phyloP scores from a whole-genome alignment of 2,888 invertebrate species.

The Shargacucullia verbasci region DNA sequence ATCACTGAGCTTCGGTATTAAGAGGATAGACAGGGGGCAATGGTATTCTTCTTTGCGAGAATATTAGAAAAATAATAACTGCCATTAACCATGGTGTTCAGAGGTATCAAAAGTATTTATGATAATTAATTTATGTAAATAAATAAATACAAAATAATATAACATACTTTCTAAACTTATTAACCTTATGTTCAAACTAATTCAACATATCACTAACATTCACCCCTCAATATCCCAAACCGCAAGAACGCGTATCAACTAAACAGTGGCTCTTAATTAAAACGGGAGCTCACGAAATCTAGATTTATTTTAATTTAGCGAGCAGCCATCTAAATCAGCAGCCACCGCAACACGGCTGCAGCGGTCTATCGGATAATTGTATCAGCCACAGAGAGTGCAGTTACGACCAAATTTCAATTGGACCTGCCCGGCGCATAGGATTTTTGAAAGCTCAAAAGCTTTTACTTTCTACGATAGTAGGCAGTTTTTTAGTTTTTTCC shows the following conservation, averaged over 20 bases:
- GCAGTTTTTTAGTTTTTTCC: no score
- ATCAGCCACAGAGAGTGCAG: slow-evolving; percentile 39
- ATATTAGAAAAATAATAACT: no score
- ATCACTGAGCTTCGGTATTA: no score
- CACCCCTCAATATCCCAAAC: slow-evolving; percentile 2
- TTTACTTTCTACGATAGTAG: no score
- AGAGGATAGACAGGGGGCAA: no score
- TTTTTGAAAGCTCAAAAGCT: slow-evolving; percentile 11
- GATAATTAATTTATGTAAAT: no score
- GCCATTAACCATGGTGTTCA: no score
- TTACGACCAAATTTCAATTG: slow-evolving; percentile 48
- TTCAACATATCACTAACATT: background rate
- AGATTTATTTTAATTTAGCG: slow-evolving; percentile 43
- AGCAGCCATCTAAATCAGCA: slow-evolving; percentile 42
- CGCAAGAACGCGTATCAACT: slow-evolving; percentile 29
- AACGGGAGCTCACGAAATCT: slow-evolving; percentile 42
- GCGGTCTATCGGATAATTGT: slow-evolving; percentile 47
- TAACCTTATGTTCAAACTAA: slow-evolving; percentile 2
- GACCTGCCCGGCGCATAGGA: slow-evolving; percentile 7
- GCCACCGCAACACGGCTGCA: slow-evolving; percentile 30
- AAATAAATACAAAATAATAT: background rate
- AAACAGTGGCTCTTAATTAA: slow-evolving; percentile 38
- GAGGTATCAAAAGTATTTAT: no score
- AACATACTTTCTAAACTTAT: slow-evolving; percentile 1
- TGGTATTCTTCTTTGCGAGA: no score